A percentile compares a stretch with the other conserved stretches of the same genome.
Evolutionary conservation across 2,888 invertebrate genomes (phyloP).

Genomic region (Matsumyia berberina): DNA sequence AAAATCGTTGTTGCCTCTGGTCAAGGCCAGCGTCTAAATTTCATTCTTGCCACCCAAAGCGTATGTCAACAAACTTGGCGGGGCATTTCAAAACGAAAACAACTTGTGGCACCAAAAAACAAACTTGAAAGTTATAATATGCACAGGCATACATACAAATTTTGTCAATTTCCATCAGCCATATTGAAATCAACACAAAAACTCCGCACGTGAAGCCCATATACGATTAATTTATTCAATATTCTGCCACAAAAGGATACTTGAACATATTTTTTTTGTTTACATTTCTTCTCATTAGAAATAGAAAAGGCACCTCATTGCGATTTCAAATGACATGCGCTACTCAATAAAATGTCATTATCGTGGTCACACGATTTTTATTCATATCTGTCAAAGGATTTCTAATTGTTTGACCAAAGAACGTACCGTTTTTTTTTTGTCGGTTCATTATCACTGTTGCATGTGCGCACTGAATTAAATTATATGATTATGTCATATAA

Average conservation of each 20-base stretch:
- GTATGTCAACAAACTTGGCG: no score
- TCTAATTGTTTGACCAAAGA: slow-evolving; percentile 34
- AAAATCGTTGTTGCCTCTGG: no score
- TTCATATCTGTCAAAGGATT: slow-evolving; percentile 25
- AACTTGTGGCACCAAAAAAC: slow-evolving; percentile 13
- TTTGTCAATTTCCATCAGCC: neutral
- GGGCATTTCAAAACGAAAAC: slow-evolving; percentile 1
- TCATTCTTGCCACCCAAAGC: no score
- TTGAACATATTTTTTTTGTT: slow-evolving; percentile 35
- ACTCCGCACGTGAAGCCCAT: slow-evolving; percentile 51
- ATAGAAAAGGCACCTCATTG: neutral
- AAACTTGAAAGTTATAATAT: slow-evolving; percentile 32
- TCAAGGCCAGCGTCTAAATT: no score
- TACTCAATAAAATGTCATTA: slow-evolving; percentile 21
- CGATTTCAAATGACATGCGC: neutral
- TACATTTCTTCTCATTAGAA: slow-evolving; percentile 20
- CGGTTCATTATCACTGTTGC: slow-evolving; percentile 28
- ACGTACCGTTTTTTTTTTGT: slow-evolving; percentile 14
- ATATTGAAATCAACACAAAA: neutral
- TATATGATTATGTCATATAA: slow-evolving; percentile 16
- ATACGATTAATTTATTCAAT: slow-evolving; percentile 23
- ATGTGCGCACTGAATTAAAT: slow-evolving; percentile 39
- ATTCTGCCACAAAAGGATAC: slow-evolving; percentile 24
- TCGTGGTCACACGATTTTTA: slow-evolving; percentile 14
- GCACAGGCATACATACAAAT: no score